Percentiles rank a stretch among this genome's conserved stretches.
Evolutionary conservation across 2,888 invertebrate species (phyloP).

Genomic region (Himalopsyche tibetana): DNA sequence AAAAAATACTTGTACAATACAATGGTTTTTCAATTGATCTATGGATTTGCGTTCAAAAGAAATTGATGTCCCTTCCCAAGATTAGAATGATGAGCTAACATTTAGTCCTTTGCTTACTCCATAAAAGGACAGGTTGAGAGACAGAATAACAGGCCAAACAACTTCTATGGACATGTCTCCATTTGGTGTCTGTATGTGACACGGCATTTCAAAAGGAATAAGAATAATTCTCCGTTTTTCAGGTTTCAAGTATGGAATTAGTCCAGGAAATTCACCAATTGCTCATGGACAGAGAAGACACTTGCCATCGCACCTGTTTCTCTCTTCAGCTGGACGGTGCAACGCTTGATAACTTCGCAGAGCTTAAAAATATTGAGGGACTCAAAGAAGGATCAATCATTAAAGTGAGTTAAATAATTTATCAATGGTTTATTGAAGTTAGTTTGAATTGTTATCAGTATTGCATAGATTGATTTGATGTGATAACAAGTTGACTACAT

Average conservation of each 20-base stretch:
- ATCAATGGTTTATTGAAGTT: constrained; percentile 35
- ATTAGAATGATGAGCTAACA: too few species aligned
- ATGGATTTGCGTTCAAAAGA: neutral
- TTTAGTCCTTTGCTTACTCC: too few species aligned
- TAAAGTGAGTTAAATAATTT: constrained; percentile 77
- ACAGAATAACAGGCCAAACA: too few species aligned
- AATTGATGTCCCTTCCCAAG: too few species aligned
- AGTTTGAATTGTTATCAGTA: neutral
- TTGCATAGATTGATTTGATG: neutral
- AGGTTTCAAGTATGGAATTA: constrained; percentile 97
- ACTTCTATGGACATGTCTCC: too few species aligned
- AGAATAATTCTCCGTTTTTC: constrained; percentile 47
- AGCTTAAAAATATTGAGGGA: constrained; percentile 96
- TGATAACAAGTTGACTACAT: neutral
- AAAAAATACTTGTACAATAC: neutral
- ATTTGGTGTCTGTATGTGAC: too few species aligned
- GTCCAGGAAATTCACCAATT: constrained; percentile 99
- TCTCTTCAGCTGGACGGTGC: constrained; percentile 95
- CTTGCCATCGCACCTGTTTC: constrained; percentile 98
- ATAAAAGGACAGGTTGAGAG: too few species aligned
- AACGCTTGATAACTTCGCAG: constrained; percentile 97
- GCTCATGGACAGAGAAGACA: constrained; percentile 98
- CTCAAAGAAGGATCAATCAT: constrained; percentile 96
- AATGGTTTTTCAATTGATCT: neutral
- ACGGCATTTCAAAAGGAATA: constrained; percentile 3